Evolutionary conservation across 1,140 invertebrate genomes (phyloP).

Genomic region (Halictus rubicundus): DNA sequence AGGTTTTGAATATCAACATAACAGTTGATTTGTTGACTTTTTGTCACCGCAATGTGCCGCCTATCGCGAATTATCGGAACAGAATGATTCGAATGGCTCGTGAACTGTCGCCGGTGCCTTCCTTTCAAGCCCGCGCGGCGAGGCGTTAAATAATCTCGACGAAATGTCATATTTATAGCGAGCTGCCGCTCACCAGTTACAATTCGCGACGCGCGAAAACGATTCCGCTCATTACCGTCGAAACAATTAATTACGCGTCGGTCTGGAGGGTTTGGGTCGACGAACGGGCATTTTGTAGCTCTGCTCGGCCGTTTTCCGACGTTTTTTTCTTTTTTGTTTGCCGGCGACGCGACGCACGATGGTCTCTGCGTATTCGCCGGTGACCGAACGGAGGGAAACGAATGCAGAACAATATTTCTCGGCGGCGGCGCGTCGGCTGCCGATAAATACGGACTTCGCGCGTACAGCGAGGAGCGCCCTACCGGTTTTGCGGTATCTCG

Average conservation of each 20-base stretch:
- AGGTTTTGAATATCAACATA: too few species aligned
- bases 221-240: constrained; percentile 22
- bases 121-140: neutral
- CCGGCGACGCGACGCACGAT: neutral
- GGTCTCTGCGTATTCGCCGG: constrained; percentile 21
- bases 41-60: too few species aligned
- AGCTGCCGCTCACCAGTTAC: constrained; percentile 21
- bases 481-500: constrained; percentile 68
- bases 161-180: constrained; percentile 32
- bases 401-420: constrained; percentile 64
- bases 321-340: too few species aligned
- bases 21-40: too few species aligned
- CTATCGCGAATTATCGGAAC: constrained; percentile 29
- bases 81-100: constrained; percentile 25
- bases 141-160: constrained; percentile 23
- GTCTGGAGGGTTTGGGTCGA: neutral
- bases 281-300: constrained; percentile 14
- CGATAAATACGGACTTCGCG: constrained; percentile 68
- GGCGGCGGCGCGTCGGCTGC: constrained; percentile 52
- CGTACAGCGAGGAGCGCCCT: constrained; percentile 45
- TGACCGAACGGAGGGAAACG: constrained; percentile 33
- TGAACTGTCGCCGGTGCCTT: neutral
- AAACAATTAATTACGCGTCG: constrained; percentile 39
- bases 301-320: neutral
- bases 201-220: constrained; percentile 33